These are phyloP conservation scores for Aurelia aurita DNA, from an alignment of 30 jellyfish, hydroid and myxozoan species.

Conservation along the genomic window DNA sequence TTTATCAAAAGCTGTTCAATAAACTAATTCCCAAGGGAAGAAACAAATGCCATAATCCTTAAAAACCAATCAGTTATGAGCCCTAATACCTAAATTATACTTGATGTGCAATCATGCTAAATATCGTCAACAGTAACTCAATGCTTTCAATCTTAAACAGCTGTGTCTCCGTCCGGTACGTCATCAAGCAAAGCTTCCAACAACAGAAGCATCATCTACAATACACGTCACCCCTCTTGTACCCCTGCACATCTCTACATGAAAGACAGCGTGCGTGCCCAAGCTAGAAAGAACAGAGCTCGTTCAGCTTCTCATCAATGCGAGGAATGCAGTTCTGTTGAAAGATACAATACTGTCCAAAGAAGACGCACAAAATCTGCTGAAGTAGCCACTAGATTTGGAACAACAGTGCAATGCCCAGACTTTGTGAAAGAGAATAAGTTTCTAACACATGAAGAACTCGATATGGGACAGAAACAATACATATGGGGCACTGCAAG, in stretches of 20 bases:
- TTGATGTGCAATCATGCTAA: no score
- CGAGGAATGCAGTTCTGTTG: constrained; percentile 56
- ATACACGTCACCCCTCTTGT: constrained; percentile 55
- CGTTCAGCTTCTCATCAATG: constrained; percentile 25
- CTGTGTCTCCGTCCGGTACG: constrained; percentile 7
- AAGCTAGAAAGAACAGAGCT: constrained; percentile 31
- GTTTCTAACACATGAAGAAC: constrained; percentile 70
- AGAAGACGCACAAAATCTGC: constrained; percentile 67
- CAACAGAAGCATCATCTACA: constrained; percentile 46
- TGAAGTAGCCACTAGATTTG: constrained; percentile 72
- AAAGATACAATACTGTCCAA: neutral
- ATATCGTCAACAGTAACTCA: no score
- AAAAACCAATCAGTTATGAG: no score
- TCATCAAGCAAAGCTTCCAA: constrained; percentile 1
- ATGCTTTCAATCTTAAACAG: neutral
- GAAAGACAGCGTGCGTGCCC: constrained; percentile 46
- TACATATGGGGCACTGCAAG: constrained; percentile 88
- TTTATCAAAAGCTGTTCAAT: no score
- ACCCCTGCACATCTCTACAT: constrained; percentile 56
- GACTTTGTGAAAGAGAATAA: constrained; percentile 25
- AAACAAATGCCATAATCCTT: no score
- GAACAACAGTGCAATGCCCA: constrained; percentile 62
- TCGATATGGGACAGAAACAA: constrained; percentile 84
- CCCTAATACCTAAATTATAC: no score
- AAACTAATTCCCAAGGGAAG: no score